These are phyloP conservation scores for Pheosia gnoma DNA, from an alignment of 2,888 invertebrate species.

Conservation along the genomic window DNA sequence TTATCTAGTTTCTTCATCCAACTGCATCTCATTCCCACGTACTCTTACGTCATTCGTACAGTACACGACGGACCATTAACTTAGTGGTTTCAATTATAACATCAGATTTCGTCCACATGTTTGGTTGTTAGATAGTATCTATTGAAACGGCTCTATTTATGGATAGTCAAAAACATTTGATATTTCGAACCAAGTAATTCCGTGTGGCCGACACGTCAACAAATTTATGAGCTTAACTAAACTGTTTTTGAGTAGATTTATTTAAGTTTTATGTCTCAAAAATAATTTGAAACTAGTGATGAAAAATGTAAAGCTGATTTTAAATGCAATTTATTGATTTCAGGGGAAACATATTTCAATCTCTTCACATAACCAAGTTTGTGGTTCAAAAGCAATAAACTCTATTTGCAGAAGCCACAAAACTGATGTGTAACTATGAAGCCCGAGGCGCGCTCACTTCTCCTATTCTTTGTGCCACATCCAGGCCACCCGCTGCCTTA, in stretches of 20 bases:
- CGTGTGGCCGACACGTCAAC: background rate
- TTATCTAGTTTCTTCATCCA: conserved; percentile 45
- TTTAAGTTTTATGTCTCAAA: background rate
- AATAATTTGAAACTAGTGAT: background rate
- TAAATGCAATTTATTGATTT: conserved; percentile 37
- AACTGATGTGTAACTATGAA: conserved; percentile 48
- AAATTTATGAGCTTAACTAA: background rate
- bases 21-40: conserved; percentile 68
- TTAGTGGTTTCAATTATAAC: conserved; percentile 50
- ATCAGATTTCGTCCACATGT: conserved; percentile 63
- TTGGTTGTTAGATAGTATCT: conserved; percentile 16
- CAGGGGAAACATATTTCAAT: conserved; percentile 45
- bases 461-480: conserved; percentile 46
- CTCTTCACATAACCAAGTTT: conserved; percentile 44
- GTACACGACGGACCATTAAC: conserved; percentile 59
- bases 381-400: conserved; percentile 58
- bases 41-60: conserved; percentile 63
- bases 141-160: background rate
- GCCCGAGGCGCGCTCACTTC: conserved; percentile 40
- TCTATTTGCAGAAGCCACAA: conserved; percentile 72
- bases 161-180: background rate
- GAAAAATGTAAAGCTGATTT: too few species aligned
- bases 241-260: background rate
- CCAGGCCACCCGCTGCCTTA: conserved; percentile 17
- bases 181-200: background rate